A percentile compares a stretch with the other conserved stretches of the same genome.
Conservation (phyloP, 64 coral and sea anemone species). For the Orbicella faveolata region DNA sequence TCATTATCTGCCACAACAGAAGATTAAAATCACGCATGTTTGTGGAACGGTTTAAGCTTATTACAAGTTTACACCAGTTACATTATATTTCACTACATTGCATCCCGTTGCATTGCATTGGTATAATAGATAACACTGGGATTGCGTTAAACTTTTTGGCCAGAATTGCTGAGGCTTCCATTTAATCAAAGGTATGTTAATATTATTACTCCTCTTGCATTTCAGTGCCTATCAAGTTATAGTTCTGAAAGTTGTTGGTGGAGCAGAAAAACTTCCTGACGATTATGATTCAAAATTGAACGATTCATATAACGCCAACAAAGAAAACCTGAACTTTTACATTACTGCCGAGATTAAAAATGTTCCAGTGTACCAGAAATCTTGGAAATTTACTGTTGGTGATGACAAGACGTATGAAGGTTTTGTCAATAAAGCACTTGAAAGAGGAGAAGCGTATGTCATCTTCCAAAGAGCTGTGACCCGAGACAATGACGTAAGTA, state of each 20-base stretch:
- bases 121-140: no score
- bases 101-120: no score
- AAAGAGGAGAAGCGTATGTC: conserved; percentile 11
- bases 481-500: not conserved
- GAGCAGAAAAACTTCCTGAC: not conserved
- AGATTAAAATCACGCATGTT: no score
- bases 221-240: not conserved
- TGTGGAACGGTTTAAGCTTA: no score
- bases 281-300: not conserved
- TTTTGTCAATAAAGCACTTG: not conserved
- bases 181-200: no score
- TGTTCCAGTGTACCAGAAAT: not conserved
- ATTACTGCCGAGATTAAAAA: not conserved
- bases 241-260: not conserved
- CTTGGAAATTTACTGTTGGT: conserved; percentile 7
- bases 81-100: no score
- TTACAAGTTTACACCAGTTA: no score
- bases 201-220: not conserved
- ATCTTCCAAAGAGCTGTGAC: conserved; percentile 9
- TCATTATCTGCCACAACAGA: no score
- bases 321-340: not conserved
- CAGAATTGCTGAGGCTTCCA: not conserved
- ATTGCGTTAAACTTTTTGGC: not conserved
- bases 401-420: not conserved
- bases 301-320: not conserved